Conservation (phyloP, 1,140 invertebrate species). For the Anastrepha obliqua region DNA sequence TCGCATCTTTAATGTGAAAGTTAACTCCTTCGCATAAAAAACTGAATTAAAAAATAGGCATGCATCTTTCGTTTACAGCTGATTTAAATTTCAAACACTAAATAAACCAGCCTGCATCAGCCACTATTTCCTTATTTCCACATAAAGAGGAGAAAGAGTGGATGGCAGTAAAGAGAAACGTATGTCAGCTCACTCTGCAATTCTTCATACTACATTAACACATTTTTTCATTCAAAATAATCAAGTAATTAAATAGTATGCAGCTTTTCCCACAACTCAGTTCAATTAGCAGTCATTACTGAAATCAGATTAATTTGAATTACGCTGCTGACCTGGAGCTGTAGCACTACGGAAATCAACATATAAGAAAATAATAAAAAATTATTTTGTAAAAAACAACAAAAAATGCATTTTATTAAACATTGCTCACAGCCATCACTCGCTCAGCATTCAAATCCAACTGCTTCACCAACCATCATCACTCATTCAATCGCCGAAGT, state of each 20-base stretch:
- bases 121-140: too few relatives aligned
- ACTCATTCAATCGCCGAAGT: background rate
- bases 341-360: background rate
- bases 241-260: background rate
- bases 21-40: too few relatives aligned
- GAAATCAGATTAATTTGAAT: slow-evolving; percentile 10
- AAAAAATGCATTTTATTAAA: background rate
- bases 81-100: too few relatives aligned
- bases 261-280: background rate
- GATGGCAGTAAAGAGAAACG: background rate
- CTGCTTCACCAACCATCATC: background rate
- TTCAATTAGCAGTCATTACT: background rate
- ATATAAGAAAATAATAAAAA: background rate
- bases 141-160: too few relatives aligned
- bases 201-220: background rate
- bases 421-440: background rate
- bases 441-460: background rate
- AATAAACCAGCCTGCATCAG: too few relatives aligned
- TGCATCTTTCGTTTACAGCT: too few relatives aligned
- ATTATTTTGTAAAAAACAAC: background rate
- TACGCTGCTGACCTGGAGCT: background rate
- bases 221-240: background rate
- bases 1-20: too few relatives aligned
- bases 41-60: too few relatives aligned
- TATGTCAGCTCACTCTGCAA: background rate